Percentiles rank a stretch among this genome's conserved stretches.
Evolutionary conservation across 2,888 invertebrate genomes (phyloP).

Genomic region (Aphidoletes aphidimyza): DNA sequence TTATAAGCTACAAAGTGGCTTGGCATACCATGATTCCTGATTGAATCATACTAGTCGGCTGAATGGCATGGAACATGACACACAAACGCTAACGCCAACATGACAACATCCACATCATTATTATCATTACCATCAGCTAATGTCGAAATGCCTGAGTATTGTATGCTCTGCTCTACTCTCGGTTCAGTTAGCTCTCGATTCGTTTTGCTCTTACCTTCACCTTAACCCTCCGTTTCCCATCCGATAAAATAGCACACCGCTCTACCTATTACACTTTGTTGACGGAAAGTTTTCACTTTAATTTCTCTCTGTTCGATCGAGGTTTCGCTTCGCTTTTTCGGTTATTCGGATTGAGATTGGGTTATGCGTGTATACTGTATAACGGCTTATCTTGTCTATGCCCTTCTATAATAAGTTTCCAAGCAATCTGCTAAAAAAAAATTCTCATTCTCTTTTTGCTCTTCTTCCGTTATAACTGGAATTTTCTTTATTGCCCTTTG

Average conservation of each 20-base stretch:
- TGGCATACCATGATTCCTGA: conserved; percentile 46
- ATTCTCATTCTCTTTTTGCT: conserved; percentile 9
- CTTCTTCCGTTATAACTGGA: too few relatives aligned
- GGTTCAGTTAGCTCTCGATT: background rate
- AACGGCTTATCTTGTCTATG: background rate
- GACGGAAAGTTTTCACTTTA: conserved; percentile 38
- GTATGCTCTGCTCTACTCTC: background rate
- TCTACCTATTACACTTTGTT: background rate
- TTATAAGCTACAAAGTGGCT: conserved; percentile 44
- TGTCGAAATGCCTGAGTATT: background rate
- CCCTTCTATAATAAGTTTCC: background rate
- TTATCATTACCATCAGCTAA: conserved; percentile 45
- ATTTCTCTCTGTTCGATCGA: background rate
- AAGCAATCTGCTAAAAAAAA: background rate
- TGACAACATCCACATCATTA: conserved; percentile 11
- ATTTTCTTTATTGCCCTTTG: conserved; percentile 32
- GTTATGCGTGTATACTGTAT: background rate
- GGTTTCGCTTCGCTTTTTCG: background rate
- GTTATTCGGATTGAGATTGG: background rate
- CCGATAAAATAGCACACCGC: background rate
- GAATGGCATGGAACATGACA: conserved; percentile 51
- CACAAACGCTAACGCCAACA: conserved; percentile 23
- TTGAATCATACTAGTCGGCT: conserved; percentile 8
- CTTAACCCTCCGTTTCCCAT: background rate
- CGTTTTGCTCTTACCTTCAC: background rate